phyloP scores from a whole-genome alignment of 2,113 vertebrate genomes.

The Albula glossodonta region DNA sequence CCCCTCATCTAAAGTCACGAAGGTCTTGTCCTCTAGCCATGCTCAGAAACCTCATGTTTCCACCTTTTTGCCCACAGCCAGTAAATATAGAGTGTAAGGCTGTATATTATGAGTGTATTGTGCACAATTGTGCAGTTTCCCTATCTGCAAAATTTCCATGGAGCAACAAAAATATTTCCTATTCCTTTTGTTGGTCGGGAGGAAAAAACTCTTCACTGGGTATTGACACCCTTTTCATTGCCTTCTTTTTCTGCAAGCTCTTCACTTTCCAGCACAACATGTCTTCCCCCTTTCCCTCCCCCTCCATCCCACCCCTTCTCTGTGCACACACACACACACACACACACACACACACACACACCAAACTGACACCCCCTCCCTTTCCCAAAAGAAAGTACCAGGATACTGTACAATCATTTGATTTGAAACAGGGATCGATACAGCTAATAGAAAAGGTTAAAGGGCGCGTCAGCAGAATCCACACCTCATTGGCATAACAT shows the following conservation, averaged over 20 bases:
- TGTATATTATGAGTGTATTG: too few species aligned
- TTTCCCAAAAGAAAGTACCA: conserved; percentile 50
- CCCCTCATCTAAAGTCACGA: too few species aligned
- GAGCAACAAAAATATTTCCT: neutral
- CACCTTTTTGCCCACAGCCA: too few species aligned
- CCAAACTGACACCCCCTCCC: too few species aligned
- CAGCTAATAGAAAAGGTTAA: conserved; percentile 58
- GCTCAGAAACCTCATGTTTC: too few species aligned
- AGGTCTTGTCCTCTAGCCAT: too few species aligned
- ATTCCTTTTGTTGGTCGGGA: conserved; percentile 28
- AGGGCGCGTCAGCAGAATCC: conserved; percentile 44
- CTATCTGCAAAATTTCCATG: neutral
- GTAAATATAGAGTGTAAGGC: too few species aligned
- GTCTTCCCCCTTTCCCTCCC: conserved; percentile 42
- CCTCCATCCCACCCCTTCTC: too few species aligned
- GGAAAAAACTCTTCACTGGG: conserved; percentile 60
- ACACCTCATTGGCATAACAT: conserved; percentile 59
- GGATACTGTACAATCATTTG: conserved; percentile 58
- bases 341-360: too few species aligned
- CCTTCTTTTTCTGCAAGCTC: conserved; percentile 55
- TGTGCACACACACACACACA: too few species aligned
- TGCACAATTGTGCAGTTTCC: neutral
- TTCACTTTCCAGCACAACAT: conserved; percentile 57
- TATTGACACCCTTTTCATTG: conserved; percentile 58
- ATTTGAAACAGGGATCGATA: conserved; percentile 60